phyloP scores from a whole-genome alignment of 2,888 invertebrate genomes.

The Campoletis raptor region DNA sequence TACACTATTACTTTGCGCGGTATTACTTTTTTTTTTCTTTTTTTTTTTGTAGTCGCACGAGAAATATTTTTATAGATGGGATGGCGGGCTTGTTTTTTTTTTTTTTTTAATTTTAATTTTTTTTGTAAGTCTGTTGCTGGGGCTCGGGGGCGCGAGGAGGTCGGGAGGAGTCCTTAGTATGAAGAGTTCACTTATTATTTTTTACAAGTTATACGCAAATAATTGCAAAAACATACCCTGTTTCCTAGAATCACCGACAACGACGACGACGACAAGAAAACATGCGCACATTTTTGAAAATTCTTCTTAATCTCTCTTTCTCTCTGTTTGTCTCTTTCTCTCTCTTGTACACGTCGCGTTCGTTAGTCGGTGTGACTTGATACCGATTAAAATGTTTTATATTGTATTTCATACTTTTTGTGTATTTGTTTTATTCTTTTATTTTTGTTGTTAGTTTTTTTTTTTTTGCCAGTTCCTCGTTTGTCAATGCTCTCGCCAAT shows the following conservation, averaged over 20 bases:
- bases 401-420: slow-evolving; percentile 45
- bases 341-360: slow-evolving; percentile 68
- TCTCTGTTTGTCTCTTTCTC: slow-evolving; percentile 12
- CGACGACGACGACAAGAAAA: slow-evolving; percentile 58
- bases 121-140: slow-evolving; percentile 43
- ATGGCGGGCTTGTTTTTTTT: slow-evolving; percentile 18
- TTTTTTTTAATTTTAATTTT: not conserved
- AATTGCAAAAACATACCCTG: slow-evolving; percentile 97
- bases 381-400: slow-evolving; percentile 77
- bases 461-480: slow-evolving; percentile 32
- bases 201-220: slow-evolving; percentile 88
- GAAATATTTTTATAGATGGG: slow-evolving; percentile 64
- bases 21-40: slow-evolving; percentile 54
- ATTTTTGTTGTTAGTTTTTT: not conserved
- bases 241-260: slow-evolving; percentile 92
- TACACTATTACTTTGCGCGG: slow-evolving; percentile 60
- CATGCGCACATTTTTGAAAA: not conserved
- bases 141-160: slow-evolving; percentile 12
- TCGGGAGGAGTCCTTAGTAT: slow-evolving; percentile 66
- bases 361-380: slow-evolving; percentile 77
- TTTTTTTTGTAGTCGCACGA: slow-evolving; percentile 63
- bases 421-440: slow-evolving; percentile 40
- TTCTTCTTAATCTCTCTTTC: not conserved
- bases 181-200: slow-evolving; percentile 75
- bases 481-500: slow-evolving; percentile 25